A percentile compares a stretch with the other conserved stretches of the same genome.
Conservation (phyloP, 2,888 invertebrate genomes). For the Apamea anceps region DNA sequence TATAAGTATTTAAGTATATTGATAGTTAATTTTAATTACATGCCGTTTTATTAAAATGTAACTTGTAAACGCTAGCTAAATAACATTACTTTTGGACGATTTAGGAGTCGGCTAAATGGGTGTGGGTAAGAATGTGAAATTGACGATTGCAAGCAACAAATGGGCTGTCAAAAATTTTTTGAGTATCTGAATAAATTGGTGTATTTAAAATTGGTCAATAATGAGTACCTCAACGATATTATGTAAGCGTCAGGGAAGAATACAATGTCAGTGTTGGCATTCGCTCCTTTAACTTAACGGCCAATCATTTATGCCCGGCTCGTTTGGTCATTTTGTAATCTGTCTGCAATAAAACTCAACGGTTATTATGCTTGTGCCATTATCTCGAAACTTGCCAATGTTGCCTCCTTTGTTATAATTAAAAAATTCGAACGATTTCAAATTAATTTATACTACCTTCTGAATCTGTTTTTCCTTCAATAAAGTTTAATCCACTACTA, state of each 20-base stretch:
- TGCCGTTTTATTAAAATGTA: slow-evolving; percentile 3
- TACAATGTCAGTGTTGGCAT: slow-evolving; percentile 79
- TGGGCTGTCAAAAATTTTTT: slow-evolving; percentile 22
- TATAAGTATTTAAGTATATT: slow-evolving; percentile 12
- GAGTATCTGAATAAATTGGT: slow-evolving; percentile 37
- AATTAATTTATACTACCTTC: slow-evolving; percentile 38
- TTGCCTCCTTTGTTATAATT: slow-evolving; percentile 57
- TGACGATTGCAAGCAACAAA: slow-evolving; percentile 19
- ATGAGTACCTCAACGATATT: slow-evolving; percentile 48
- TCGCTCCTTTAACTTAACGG: slow-evolving; percentile 80
- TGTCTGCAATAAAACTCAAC: slow-evolving; percentile 82
- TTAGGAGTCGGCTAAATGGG: not conserved
- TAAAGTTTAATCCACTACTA: slow-evolving; percentile 51
- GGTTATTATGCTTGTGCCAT: slow-evolving; percentile 81
- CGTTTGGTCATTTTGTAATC: slow-evolving; percentile 85
- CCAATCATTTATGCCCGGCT: slow-evolving; percentile 83
- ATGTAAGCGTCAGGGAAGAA: slow-evolving; percentile 62
- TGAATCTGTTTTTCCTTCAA: slow-evolving; percentile 27
- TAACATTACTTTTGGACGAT: not conserved
- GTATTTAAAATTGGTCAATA: slow-evolving; percentile 54
- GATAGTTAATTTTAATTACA: slow-evolving; percentile 40
- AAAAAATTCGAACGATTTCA: slow-evolving; percentile 39
- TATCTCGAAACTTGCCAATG: slow-evolving; percentile 76
- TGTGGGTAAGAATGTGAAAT: slow-evolving; percentile 7
- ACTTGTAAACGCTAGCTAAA: not conserved